Evolutionary conservation across 2,888 invertebrate species (phyloP).

Genomic region (Mylabris sibirica): DNA sequence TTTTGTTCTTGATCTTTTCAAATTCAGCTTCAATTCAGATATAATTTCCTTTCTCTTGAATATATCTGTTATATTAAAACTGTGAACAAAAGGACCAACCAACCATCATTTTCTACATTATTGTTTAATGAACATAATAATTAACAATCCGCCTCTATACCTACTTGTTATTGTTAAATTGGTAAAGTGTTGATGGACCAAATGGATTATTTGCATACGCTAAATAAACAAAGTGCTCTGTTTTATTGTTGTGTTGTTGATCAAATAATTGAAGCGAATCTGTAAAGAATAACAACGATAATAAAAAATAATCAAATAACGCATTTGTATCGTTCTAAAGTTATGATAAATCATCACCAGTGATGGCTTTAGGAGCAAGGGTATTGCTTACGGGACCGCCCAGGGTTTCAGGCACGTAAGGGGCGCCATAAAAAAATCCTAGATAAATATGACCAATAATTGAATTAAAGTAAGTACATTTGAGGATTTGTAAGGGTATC

Average conservation of each 20-base stretch:
- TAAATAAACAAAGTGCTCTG: constrained; percentile 42
- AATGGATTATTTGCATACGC: constrained; percentile 56
- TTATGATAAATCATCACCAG: not conserved
- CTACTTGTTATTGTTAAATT: constrained; percentile 25
- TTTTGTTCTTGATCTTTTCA: constrained; percentile 64
- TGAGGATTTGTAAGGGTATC: too few relatives aligned
- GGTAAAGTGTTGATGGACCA: constrained; percentile 49
- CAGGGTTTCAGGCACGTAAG: too few relatives aligned
- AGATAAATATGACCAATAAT: too few relatives aligned
- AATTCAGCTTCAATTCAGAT: not conserved
- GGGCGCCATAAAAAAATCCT: too few relatives aligned
- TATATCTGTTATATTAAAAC: not conserved
- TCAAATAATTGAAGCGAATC: not conserved
- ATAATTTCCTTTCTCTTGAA: not conserved
- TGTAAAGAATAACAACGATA: not conserved
- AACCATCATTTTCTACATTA: not conserved
- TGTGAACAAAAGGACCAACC: not conserved
- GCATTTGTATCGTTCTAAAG: not conserved
- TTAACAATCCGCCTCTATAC: not conserved
- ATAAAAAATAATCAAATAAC: not conserved
- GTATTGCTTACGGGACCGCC: too few relatives aligned
- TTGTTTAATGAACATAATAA: not conserved
- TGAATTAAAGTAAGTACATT: too few relatives aligned
- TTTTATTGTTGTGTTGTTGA: not conserved
- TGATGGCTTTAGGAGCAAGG: too few relatives aligned